These are phyloP conservation scores for Lophura nycthemera DNA, from an alignment of 2,113 vertebrate genomes.

Conservation along the genomic window DNA sequence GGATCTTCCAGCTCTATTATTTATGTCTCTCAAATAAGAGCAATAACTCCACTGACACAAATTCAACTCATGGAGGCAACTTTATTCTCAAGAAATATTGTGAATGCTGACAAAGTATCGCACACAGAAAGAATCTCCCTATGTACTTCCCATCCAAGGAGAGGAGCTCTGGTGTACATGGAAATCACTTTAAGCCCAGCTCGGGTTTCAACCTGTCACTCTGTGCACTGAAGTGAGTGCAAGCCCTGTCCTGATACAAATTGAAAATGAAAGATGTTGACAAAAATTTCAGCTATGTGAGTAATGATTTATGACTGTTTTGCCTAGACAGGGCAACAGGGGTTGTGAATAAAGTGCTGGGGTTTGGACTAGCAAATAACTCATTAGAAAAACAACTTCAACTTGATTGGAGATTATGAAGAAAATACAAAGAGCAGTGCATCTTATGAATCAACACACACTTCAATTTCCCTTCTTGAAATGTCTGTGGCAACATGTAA, in stretches of 20 bases:
- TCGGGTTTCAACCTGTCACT: neutral
- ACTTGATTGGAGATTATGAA: neutral
- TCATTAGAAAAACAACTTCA: constrained; percentile 30
- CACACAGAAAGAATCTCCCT: neutral
- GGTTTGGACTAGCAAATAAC: neutral
- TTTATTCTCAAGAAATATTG: constrained; percentile 40
- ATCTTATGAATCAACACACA: neutral
- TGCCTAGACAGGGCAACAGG: constrained; percentile 5
- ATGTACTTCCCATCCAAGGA: neutral
- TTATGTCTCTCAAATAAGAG: neutral
- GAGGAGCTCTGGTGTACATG: neutral
- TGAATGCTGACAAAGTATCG: neutral
- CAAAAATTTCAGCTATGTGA: constrained; percentile 54
- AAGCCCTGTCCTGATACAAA: constrained; percentile 31
- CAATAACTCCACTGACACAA: neutral
- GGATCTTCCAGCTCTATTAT: constrained; percentile 8
- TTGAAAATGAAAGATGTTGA: constrained; percentile 58
- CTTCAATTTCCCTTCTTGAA: neutral
- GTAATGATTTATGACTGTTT: constrained; percentile 55
- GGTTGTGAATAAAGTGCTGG: neutral
- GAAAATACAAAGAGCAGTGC: neutral
- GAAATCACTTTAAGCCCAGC: neutral
- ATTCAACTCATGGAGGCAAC: neutral
- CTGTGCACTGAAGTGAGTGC: constrained; percentile 27
- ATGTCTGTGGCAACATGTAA: neutral